phyloP scores from a whole-genome alignment of 64 coral and sea anemone genomes.

The Exaiptasia diaphana region DNA sequence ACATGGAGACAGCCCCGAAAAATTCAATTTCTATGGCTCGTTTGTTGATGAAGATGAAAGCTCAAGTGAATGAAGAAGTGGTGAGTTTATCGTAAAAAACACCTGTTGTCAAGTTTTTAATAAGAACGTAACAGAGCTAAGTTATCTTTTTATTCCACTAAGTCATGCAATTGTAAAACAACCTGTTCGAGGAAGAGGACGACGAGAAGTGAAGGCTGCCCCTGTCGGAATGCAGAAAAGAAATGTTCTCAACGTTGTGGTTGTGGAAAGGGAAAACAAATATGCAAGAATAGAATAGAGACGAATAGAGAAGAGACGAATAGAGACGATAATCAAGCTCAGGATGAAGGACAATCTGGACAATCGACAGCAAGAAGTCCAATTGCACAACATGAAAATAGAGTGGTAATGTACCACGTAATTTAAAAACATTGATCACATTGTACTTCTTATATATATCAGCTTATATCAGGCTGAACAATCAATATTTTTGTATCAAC shows the following conservation, averaged over 20 bases:
- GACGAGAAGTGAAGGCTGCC: not conserved
- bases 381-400: not conserved
- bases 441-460: not conserved
- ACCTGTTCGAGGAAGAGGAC: conserved; percentile 29
- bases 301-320: no score
- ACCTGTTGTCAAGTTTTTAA: not conserved
- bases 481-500: conserved; percentile 13
- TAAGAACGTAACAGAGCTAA: no score
- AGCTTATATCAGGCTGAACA: not conserved
- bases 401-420: not conserved
- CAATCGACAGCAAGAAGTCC: not conserved
- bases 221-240: conserved; percentile 38
- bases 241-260: conserved; percentile 12
- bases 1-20: conserved; percentile 1
- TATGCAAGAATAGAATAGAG: conserved; percentile 42
- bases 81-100: not conserved
- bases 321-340: not conserved
- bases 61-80: not conserved
- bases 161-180: conserved; percentile 41
- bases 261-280: conserved; percentile 22
- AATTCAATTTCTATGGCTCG: not conserved
- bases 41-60: not conserved
- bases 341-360: not conserved
- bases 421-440: not conserved
- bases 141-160: not conserved